Evolutionary conservation across 2,888 invertebrate species (phyloP), one percentile per base, ranked within the genome.

Genomic region (Drosophila longiperda): DNA sequence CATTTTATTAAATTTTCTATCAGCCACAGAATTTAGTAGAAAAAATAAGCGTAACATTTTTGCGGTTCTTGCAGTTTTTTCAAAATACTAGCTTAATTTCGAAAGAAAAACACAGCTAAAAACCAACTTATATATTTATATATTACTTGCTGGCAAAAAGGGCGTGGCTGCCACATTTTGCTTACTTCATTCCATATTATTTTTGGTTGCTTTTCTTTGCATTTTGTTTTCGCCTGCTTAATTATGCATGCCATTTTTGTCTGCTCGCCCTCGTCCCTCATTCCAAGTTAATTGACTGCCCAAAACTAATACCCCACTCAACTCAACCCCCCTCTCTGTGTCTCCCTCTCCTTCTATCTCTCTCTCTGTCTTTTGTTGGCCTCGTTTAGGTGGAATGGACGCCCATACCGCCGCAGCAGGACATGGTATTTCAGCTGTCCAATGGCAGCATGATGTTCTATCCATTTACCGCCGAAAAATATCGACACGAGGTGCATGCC

Each of bases 371-470:
- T 12, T 9, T 23, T 48, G 11, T 58, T n/a, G 5, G 1, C n/a
- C n/a, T 9, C 23, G 26, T 93, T 9, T 93, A 96, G 94, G 94
- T 97, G 92, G 96, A 97, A 93, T 97, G 97, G 97, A 94, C 97
- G 63, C 95, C 96, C 50, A 96, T 94, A 87, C 94, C 94, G 73
- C 94, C 95, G 84, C 94, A 96, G 78, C 94, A 95, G 70, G 96
- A 96, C 81, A 94, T 97, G 82, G 95, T 97, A 57, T 94, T 96
- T 91, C 94, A 96, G 88, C 95, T 96, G 86, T 94, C 95, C 75
- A 97, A 98, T 93, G 97, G 98, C 79, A 97, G 97, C 62, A 95
- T 98, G 92, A 95, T 96, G 93, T 96, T 98, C 93, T 95, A 96
- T 75, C 96, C 98, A 5, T 98, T 98, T 93, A 94, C 96, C 11